Evolutionary conservation across 1,140 invertebrate species (phyloP).

Genomic region (Leptinotarsa defecta): DNA sequence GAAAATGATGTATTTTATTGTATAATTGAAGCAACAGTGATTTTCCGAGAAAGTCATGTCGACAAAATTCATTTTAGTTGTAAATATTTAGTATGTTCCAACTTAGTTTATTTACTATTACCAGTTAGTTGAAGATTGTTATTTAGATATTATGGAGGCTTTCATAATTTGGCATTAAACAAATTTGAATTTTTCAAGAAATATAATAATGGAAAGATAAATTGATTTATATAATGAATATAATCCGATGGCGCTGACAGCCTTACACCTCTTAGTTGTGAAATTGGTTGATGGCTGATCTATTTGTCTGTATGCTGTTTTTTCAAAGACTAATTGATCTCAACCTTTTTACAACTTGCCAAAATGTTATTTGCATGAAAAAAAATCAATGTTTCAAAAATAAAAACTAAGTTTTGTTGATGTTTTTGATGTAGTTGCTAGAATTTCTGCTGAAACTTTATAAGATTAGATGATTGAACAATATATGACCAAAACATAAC

Average conservation of each 20-base stretch:
- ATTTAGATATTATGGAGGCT: background rate
- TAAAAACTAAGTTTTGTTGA: conserved; percentile 43
- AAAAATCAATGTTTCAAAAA: conserved; percentile 48
- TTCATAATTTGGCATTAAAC: conserved; percentile 9
- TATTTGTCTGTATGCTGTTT: conserved; percentile 24
- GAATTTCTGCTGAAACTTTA: conserved; percentile 48
- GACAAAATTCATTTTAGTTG: conserved; percentile 44
- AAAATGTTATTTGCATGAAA: conserved; percentile 43
- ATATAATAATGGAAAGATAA: conserved; percentile 25
- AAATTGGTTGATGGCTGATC: conserved; percentile 21
- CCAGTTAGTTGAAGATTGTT: conserved; percentile 6
- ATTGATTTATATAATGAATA: conserved; percentile 21
- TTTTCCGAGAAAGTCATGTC: conserved; percentile 24
- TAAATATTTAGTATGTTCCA: conserved; percentile 44
- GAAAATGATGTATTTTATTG: conserved; percentile 40
- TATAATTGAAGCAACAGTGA: conserved; percentile 20
- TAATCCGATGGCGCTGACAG: conserved; percentile 28
- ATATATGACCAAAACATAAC: too few species aligned
- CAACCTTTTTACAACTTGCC: conserved; percentile 39
- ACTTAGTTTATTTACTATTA: background rate
- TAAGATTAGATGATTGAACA: conserved; percentile 1
- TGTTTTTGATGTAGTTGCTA: conserved; percentile 49
- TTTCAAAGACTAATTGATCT: conserved; percentile 29
- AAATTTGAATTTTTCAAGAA: conserved; percentile 33
- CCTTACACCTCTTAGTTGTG: conserved; percentile 28